A percentile compares a stretch with the other conserved stretches of the same genome.
Conservation (phyloP, 2,888 invertebrate genomes). For the Hemaris fuciformis region DNA sequence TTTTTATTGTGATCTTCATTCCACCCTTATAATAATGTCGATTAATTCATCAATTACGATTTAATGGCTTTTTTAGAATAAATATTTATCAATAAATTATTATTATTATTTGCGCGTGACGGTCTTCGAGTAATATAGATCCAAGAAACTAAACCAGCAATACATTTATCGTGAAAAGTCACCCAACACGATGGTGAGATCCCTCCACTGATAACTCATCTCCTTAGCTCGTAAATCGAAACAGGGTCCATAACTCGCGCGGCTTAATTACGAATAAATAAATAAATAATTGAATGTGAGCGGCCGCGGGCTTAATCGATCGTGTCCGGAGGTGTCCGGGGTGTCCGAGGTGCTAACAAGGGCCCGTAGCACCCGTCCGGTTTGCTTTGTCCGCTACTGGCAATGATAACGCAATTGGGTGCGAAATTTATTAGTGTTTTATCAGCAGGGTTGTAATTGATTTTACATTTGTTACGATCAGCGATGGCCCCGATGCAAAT, state of each 20-base stretch:
- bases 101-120: not conserved
- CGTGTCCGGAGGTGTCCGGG: conserved; percentile 54
- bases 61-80: too few species aligned
- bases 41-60: too few species aligned
- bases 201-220: conserved; percentile 63
- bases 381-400: conserved; percentile 41
- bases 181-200: conserved; percentile 42
- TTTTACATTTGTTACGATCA: not conserved
- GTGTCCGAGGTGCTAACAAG: conserved; percentile 78
- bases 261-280: conserved; percentile 82
- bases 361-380: conserved; percentile 39
- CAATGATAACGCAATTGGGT: conserved; percentile 10
- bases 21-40: too few species aligned
- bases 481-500: not conserved
- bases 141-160: conserved; percentile 13
- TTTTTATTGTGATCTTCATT: too few species aligned
- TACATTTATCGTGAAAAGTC: conserved; percentile 17
- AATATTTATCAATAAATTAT: not conserved
- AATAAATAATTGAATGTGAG: conserved; percentile 82
- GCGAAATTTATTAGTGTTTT: conserved; percentile 8
- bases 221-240: conserved; percentile 66
- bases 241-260: conserved; percentile 69
- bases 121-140: conserved; percentile 20
- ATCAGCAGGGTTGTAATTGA: not conserved
- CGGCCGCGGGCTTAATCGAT: conserved; percentile 79